A percentile compares a stretch with the other conserved stretches of the same genome.
These are phyloP conservation scores for Tragopan temminckii DNA, from an alignment of 2,797 vertebrate genomes.

Conservation along the genomic window DNA sequence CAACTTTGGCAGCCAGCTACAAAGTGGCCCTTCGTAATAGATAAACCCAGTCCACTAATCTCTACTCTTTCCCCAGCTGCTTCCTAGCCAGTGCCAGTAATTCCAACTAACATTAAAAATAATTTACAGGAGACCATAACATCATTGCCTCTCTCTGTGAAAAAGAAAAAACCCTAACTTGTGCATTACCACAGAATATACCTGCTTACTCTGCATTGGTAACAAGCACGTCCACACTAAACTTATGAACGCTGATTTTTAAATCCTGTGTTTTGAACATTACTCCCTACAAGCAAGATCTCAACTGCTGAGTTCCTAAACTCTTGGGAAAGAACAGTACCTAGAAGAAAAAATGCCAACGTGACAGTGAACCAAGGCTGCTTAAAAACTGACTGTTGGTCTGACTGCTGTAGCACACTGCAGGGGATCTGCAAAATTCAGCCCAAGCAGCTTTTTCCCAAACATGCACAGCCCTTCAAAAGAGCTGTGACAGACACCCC, in stretches of 20 bases:
- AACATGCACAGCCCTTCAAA: not conserved
- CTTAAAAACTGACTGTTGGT: not conserved
- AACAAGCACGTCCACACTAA: conserved; percentile 13
- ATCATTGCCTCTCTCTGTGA: not conserved
- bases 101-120: not conserved
- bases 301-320: not conserved
- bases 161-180: not conserved
- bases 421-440: not conserved
- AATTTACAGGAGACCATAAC: not conserved
- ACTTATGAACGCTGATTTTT: not conserved
- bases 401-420: not conserved
- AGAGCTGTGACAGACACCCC: conserved; percentile 13
- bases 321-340: not conserved
- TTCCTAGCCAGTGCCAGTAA: not conserved
- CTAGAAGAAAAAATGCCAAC: not conserved
- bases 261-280: not conserved
- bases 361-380: not conserved
- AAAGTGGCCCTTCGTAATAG: not conserved
- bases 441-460: not conserved
- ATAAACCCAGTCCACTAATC: not conserved
- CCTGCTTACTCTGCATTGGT: not conserved
- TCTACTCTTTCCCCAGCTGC: rapidly evolving
- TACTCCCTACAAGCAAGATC: not conserved
- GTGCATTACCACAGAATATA: not conserved
- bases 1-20: not conserved